phyloP scores from a whole-genome alignment of 2,797 vertebrate species.

The Vultur gryphus region DNA sequence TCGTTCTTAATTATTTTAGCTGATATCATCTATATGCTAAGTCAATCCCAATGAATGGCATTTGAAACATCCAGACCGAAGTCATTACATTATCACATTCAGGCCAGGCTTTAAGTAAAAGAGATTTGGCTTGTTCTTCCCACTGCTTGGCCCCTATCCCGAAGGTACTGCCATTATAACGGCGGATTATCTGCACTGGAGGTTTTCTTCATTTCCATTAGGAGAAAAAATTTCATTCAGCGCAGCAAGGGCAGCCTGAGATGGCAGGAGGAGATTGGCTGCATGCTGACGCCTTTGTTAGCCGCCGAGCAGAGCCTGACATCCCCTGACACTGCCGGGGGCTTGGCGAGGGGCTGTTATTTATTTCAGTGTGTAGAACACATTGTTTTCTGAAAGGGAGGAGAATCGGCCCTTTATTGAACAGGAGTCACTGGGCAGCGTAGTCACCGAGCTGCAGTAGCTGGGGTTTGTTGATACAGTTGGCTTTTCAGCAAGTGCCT shows the following conservation, averaged over 20 bases:
- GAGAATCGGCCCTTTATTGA: conserved; percentile 56
- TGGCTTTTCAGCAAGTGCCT: neutral
- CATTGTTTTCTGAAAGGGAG: conserved; percentile 43
- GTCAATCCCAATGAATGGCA: neutral
- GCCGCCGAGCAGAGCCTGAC: conserved; percentile 33
- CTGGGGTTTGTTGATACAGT: conserved; percentile 1
- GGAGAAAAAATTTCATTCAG: conserved; percentile 1
- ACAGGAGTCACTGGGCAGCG: neutral
- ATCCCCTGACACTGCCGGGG: conserved; percentile 38
- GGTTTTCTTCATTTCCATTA: conserved; percentile 33
- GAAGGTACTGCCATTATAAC: neutral
- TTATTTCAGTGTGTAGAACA: conserved; percentile 40
- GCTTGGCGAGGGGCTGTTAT: neutral
- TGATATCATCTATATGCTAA: neutral
- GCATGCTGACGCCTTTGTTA: conserved; percentile 16
- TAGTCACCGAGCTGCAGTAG: neutral
- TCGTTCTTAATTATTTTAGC: neutral
- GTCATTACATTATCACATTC: conserved; percentile 39
- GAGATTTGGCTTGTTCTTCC: conserved; percentile 49
- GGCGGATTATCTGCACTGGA: conserved; percentile 1
- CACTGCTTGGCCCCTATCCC: conserved; percentile 10
- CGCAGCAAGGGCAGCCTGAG: neutral
- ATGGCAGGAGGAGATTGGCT: conserved; percentile 29
- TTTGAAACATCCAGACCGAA: neutral
- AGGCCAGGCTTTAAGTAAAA: conserved; percentile 31